Base-by-base conservation (phyloP, 2,797 vertebrate species). In the Mus minutoides region DNA sequence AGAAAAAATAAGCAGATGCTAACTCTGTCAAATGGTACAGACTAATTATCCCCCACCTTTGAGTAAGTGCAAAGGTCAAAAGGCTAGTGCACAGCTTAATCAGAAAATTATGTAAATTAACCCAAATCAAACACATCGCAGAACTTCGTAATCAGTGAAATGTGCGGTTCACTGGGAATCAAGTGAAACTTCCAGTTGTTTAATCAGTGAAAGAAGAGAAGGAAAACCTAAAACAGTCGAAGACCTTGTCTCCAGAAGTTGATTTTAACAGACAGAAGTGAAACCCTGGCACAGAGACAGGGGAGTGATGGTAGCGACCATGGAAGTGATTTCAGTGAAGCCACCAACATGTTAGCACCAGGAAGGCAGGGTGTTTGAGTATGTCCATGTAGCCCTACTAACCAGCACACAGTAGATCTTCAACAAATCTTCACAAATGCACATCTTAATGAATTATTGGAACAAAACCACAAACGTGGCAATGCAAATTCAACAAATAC, bases 61-160 rank as follows among this genome's bases (percentile, higher is more conserved):
- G 84, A 94, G 97, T 84, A 95, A 91, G 97, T 94, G 62, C 96
- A 97, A 97, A 97, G 95, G 96, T 96, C 97, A 97, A 97, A 97
- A 97, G 94, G 94, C 77, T 97, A 97, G 97, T 96, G 94, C 90
- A 78, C 92, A 95, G 85, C 93, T 97, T 97, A 97, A 98, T 98
- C 94, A 96, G 95, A 93, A 97, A 97, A 97, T 96, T 95, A 98
- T 96, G 94, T 94, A 98, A 95, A 97, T 97, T 84, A 88, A 84
- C 56, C 37, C 91, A 97, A 97, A 96, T 96, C 90, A 96, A 97
- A 93, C 71, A 96, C 22, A 93, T 77, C 90, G 75, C 29, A 87
- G 37, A 88, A 87, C 92, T 94, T 89, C n/a, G 56, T 92, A 84
- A 97, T 96, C 94, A 96, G 94, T 94, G 82, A 97, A 71, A 90